A percentile compares a stretch with the other conserved stretches of the same genome.
These are phyloP conservation scores for Syngnathus scovelli DNA, from an alignment of 2,113 vertebrate genomes.

Conservation along the genomic window DNA sequence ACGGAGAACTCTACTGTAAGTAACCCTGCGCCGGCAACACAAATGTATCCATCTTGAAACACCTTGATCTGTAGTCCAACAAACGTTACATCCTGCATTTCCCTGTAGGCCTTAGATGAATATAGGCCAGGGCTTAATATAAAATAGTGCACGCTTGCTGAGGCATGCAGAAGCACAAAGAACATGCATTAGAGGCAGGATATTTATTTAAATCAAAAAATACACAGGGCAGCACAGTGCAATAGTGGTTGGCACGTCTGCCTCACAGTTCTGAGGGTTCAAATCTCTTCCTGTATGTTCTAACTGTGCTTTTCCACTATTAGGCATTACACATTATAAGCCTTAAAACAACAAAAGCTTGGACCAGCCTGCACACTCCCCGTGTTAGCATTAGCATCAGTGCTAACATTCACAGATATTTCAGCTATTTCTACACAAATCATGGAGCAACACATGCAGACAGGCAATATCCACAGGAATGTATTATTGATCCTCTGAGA, in stretches of 20 bases:
- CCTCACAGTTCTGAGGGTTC: no score
- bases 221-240: neutral
- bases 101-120: conserved; percentile 4
- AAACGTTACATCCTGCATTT: conserved; percentile 1
- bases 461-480: no score
- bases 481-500: neutral
- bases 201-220: neutral
- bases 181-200: neutral
- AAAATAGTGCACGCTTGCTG: neutral
- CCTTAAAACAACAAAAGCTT: no score
- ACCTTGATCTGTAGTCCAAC: conserved; percentile 14
- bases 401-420: no score
- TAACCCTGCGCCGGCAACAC: conserved; percentile 15
- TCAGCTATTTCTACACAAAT: no score
- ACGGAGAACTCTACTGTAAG: conserved; percentile 83
- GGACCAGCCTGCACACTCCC: no score
- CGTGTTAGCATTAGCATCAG: no score
- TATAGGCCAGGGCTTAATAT: conserved; percentile 9
- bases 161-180: neutral
- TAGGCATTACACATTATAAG: no score
- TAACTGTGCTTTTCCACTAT: no score
- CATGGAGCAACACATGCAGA: no score
- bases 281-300: no score
- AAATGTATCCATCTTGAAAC: neutral
- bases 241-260: neutral